Evolutionary conservation across 2,888 invertebrate genomes (phyloP), one percentile per base, ranked within the genome.

Genomic region (Drosophila maculinotata): DNA sequence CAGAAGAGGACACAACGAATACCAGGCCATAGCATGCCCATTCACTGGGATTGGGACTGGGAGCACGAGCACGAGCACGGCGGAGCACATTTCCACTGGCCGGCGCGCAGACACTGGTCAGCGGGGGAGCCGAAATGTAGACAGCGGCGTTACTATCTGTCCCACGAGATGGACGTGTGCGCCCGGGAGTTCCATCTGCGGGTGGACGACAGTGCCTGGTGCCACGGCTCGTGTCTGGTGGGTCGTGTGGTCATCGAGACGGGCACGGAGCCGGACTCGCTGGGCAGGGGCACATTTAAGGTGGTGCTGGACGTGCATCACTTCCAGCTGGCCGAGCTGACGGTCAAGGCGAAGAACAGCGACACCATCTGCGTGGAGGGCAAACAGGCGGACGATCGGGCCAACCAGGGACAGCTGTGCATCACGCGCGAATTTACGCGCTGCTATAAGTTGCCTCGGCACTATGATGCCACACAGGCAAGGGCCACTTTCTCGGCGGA

Each of bases 241-340:
- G 89, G 84, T 0, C 73, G 85, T 3, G 90, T 89, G 20, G 80
- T 82, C 28, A 79, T 90, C 2, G 90, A 90, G 64, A 83, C 80
- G 5, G 90, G 89, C 31, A 77, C 81, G 0, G 89, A 90, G 42
- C 77, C 85, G 10, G 87, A 89, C 7, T 79, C 86, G 7, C 52
- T 70, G 30, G 89, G 90, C 2, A 87, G 89, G 14, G 90, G 91
- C 51, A 89, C 90, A 6, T 90, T 89, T 57, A 89, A 88, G 53
- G 89, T 90, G 36, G 73, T 90, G 23, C 76, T 90, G 28, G 91
- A 91, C 75, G 89, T 90, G 35, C 89, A 89, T 58, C 89, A 90
- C 60, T 91, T 91, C 36, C 88, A 84, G 51, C 77, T 76, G 20
- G 76, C 87, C 33, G 91, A 91, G 69, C 75, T 91, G 26, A 76